phyloP scores from a whole-genome alignment of 1,140 invertebrate species.

The Ericerus pela region DNA sequence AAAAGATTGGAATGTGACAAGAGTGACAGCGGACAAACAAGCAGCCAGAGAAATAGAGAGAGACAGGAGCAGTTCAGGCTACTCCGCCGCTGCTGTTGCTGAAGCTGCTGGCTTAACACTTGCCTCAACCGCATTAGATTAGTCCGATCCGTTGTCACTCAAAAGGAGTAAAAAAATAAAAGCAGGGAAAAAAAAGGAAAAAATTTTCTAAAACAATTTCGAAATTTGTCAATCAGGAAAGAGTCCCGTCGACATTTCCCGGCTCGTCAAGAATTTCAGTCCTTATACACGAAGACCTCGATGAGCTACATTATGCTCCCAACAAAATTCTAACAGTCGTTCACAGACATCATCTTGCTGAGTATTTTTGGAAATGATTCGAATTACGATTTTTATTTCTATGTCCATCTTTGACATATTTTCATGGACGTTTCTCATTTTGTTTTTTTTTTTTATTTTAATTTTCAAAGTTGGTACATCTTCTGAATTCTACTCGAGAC shows the following conservation, averaged over 20 bases:
- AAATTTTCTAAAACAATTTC: too few relatives aligned
- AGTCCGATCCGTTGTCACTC: conserved; percentile 7
- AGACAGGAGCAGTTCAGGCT: background rate
- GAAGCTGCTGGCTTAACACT: background rate
- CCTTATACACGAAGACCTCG: background rate
- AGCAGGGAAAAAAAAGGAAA: too few relatives aligned
- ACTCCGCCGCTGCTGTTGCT: background rate
- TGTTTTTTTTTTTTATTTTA: too few relatives aligned
- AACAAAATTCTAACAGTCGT: background rate
- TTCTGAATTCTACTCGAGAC: too few relatives aligned
- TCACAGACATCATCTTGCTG: background rate
- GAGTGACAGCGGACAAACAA: conserved; percentile 8
- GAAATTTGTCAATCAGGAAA: background rate
- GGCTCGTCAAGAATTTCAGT: background rate
- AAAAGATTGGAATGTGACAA: conserved; percentile 11
- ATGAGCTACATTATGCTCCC: background rate
- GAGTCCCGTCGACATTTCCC: background rate
- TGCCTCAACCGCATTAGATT: background rate
- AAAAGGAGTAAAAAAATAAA: too few relatives aligned
- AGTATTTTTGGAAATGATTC: background rate
- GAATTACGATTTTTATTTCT: conserved; percentile 2
- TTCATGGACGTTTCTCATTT: conserved; percentile 4
- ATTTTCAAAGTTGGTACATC: too few relatives aligned
- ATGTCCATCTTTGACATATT: background rate
- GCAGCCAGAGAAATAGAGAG: background rate